These are phyloP conservation scores for Archivesica marissinica DNA, from an alignment of 1,140 invertebrate species.

Conservation along the genomic window DNA sequence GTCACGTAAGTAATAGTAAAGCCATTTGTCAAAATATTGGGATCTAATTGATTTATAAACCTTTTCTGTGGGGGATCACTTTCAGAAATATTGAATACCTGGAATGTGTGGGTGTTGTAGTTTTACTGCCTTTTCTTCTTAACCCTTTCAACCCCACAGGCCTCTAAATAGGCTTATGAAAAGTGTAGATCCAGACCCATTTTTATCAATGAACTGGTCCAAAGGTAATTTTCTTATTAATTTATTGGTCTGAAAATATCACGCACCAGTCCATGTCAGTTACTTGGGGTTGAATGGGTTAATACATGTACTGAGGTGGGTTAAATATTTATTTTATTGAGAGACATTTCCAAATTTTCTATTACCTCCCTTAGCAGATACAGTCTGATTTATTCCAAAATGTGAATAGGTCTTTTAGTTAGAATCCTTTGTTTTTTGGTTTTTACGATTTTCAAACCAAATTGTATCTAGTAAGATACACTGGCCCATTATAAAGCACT, in stretches of 20 bases:
- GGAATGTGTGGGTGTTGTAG: background rate
- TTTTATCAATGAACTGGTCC: background rate
- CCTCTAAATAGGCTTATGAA: background rate
- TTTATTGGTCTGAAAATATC: background rate
- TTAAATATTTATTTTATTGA: too few species aligned
- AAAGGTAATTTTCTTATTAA: background rate
- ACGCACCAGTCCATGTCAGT: background rate
- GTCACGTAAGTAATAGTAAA: too few species aligned
- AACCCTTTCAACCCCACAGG: background rate
- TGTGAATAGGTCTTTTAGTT: too few species aligned
- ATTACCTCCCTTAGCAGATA: too few species aligned
- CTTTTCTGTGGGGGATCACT: background rate
- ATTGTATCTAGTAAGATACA: too few species aligned
- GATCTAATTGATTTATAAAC: background rate
- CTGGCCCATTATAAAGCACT: too few species aligned
- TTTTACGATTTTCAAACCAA: too few species aligned
- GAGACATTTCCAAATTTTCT: too few species aligned
- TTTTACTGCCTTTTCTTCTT: background rate
- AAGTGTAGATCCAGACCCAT: background rate
- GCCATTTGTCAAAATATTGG: background rate
- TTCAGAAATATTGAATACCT: background rate
- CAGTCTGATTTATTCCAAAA: too few species aligned
- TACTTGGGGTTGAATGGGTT: background rate
- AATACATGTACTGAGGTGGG: too few species aligned
- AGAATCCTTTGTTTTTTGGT: too few species aligned